A percentile compares a stretch with the other conserved stretches of the same genome.
Evolutionary conservation across 2,113 vertebrate species (phyloP).

Genomic region (Pimephales promelas): DNA sequence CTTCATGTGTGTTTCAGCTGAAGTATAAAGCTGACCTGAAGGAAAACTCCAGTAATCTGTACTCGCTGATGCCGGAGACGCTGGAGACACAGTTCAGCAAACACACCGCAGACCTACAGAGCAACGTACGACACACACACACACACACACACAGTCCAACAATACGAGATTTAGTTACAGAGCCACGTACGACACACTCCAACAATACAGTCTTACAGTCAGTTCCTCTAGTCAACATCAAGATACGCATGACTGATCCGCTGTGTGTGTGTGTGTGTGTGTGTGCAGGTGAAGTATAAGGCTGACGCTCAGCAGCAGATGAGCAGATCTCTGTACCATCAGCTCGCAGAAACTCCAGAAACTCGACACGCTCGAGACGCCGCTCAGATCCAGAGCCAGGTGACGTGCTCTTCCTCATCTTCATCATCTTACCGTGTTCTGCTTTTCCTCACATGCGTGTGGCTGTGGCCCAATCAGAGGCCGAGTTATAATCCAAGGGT

Average conservation of each 20-base stretch:
- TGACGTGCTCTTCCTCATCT: conserved; percentile 22
- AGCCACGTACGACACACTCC: too few relatives aligned
- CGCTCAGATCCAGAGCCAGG: conserved; percentile 66
- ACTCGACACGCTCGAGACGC: conserved; percentile 84
- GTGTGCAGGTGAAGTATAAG: conserved; percentile 83
- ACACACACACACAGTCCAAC: too few relatives aligned
- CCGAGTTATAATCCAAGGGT: too few relatives aligned
- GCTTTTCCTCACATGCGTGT: neutral
- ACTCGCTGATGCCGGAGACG: conserved; percentile 72
- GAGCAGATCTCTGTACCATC: conserved; percentile 80
- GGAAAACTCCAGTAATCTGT: conserved; percentile 66
- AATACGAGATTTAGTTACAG: too few relatives aligned
- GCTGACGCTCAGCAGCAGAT: conserved; percentile 76
- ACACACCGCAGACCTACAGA: conserved; percentile 64
- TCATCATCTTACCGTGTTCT: too few relatives aligned
- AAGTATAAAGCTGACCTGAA: conserved; percentile 59
- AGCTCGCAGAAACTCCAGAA: conserved; percentile 88
- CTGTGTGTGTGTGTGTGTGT: neutral
- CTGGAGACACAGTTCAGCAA: conserved; percentile 68
- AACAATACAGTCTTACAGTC: too few relatives aligned
- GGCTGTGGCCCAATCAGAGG: too few relatives aligned
- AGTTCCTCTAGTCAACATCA: too few relatives aligned
- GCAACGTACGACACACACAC: conserved; percentile 72
- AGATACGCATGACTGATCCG: too few relatives aligned
- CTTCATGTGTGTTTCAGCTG: conserved; percentile 65